A percentile compares a stretch with the other conserved stretches of the same genome.
Conservation (phyloP, 2,888 invertebrate species). For the Gymnosoma rotundatum region DNA sequence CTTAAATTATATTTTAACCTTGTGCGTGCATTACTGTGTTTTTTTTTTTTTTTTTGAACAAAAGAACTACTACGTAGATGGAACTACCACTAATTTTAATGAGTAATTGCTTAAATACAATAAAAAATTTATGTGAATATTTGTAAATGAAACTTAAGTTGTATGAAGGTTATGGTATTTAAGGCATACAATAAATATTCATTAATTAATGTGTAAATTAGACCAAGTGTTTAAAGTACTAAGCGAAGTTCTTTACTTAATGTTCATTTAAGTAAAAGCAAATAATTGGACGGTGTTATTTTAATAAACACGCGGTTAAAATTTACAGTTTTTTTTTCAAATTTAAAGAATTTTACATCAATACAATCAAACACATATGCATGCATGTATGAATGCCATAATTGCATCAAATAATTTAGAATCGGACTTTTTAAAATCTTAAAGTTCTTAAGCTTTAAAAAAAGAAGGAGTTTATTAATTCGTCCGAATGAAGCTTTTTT, state of each 20-base stretch:
- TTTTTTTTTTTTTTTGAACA: too few species aligned
- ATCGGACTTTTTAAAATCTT: too few species aligned
- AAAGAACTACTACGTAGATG: too few species aligned
- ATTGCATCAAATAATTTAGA: too few species aligned
- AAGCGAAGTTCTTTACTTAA: background rate
- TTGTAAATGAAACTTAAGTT: background rate
- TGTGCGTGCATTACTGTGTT: background rate
- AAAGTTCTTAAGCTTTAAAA: too few species aligned
- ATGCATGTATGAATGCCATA: too few species aligned
- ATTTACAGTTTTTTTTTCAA: background rate
- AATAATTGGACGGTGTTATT: background rate
- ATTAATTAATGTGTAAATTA: constrained; percentile 42
- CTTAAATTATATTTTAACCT: background rate
- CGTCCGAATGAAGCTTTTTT: too few species aligned
- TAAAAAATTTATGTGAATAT: background rate
- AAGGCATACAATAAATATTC: background rate
- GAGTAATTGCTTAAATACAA: background rate
- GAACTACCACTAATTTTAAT: background rate
- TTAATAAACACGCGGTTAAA: background rate
- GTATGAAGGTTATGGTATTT: constrained; percentile 23
- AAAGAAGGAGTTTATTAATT: too few species aligned
- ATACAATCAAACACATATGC: background rate
- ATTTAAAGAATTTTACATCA: background rate
- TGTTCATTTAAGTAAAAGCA: constrained; percentile 11
- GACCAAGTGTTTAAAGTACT: constrained; percentile 18